Base-by-base conservation (phyloP, 1,140 invertebrate genomes). In the Brachionus paranguensis region DNA sequence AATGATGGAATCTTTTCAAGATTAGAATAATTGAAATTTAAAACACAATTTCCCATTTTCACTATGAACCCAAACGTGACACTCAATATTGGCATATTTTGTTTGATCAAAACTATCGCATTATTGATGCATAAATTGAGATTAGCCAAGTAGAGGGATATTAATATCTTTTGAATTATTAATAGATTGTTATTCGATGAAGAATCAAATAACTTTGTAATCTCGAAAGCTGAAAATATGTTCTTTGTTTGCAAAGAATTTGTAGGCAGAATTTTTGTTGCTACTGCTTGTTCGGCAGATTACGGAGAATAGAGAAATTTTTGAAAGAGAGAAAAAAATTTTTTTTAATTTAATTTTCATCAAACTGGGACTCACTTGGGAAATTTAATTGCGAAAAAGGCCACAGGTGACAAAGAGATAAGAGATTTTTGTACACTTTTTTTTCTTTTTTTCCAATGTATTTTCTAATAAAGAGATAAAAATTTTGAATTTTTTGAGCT, bases 1-100 rank as follows among this genome's bases (percentile, higher is more conserved):
- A 68, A 68, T 33, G 33, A 68, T 41, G n/a, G 41, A 68, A 68
- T 68, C n/a, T 68, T 68, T 68, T 68, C 33, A 68, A 68, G 65
- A 68, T 68, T 68, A 68, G 29, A 68, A 33, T 68, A 41, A 37
- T 68, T 68, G 65, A 33, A 68, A 68, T 68, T 41, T 68, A 41
- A 68, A 68, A 68, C 65, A 41, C 17, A 68, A 68, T 68, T 68
- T 68, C n/a, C 12, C 17, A 68, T 68, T 41, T 33, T 68, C 27
- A 27, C 14, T 65, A 27, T 10, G 27, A 24, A 29, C 27, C 6
- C 20, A 65, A 41, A 68, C 65, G 41, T 33, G 65, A 68, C 33
- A 68, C 29, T 17, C 27, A 68, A 33, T 68, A 33, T 33, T 68
- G 3, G 20, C 20, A 60, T 68, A 8, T 65, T 27, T 65, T 65